Percentiles rank a stretch among this genome's conserved stretches.
Conservation (phyloP, 2,797 vertebrate genomes). For the Galagoides demidoff region DNA sequence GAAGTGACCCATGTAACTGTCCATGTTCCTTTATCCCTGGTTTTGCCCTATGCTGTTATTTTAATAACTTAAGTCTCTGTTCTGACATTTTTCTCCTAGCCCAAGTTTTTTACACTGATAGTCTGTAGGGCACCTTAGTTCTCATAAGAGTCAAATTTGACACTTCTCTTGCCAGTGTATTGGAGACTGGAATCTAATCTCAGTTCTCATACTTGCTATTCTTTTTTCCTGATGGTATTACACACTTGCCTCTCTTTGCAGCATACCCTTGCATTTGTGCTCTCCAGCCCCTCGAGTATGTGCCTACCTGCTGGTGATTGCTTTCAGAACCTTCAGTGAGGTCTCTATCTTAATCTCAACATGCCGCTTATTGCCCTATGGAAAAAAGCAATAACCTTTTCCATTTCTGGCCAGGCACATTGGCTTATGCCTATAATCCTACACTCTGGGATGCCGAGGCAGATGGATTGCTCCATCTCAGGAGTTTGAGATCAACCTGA, state of each 20-base stretch:
- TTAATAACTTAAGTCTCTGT: not conserved
- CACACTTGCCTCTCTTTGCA: not conserved
- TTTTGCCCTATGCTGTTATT: not conserved
- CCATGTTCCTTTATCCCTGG: not conserved
- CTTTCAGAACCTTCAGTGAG: not conserved
- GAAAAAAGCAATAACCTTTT: not conserved
- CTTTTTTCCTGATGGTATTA: not conserved
- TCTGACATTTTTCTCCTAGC: not conserved
- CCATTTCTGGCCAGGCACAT: not conserved
- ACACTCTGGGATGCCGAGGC: too few species aligned
- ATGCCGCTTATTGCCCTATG: not conserved
- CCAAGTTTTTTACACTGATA: not conserved
- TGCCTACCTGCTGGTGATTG: not conserved
- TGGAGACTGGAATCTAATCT: not conserved
- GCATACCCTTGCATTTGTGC: accelerated
- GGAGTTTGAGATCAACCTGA: too few species aligned
- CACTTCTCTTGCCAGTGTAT: not conserved
- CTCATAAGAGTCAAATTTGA: not conserved
- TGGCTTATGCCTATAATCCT: too few species aligned
- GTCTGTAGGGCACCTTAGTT: not conserved
- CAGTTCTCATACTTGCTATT: not conserved
- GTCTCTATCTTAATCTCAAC: not conserved
- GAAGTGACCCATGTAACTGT: not conserved
- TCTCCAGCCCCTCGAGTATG: not conserved
- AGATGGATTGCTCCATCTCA: too few species aligned